These are phyloP conservation scores for Pomatorhinus ruficollis DNA, from an alignment of 2,113 vertebrate species.

Conservation along the genomic window DNA sequence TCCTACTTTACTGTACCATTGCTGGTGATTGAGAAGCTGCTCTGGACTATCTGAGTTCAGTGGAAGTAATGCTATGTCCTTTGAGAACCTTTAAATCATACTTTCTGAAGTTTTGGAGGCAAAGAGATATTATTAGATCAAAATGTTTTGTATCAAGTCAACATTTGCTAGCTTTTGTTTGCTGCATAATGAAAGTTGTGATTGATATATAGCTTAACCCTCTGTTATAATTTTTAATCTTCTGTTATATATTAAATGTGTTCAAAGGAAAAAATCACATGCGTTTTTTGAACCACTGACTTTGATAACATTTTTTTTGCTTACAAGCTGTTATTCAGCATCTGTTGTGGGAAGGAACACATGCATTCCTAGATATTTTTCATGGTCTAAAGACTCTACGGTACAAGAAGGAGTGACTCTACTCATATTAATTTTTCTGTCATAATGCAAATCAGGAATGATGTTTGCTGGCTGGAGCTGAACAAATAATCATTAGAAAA, in stretches of 20 bases:
- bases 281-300: constrained; percentile 48
- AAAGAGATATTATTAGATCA: constrained; percentile 22
- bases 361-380: constrained; percentile 52
- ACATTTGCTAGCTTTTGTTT: constrained; percentile 20
- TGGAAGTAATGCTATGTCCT: not conserved
- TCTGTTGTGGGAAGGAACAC: constrained; percentile 69
- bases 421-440: constrained; percentile 47
- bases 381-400: constrained; percentile 36
- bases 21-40: not conserved
- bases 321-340: constrained; percentile 70
- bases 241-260: constrained; percentile 42
- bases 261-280: constrained; percentile 48
- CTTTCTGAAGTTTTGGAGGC: not conserved
- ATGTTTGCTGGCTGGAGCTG: constrained; percentile 47
- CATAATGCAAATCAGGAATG: constrained; percentile 47
- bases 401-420: constrained; percentile 41
- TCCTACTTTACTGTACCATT: not conserved
- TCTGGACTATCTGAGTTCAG: not conserved
- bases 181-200: constrained; percentile 29
- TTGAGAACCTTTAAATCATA: not conserved
- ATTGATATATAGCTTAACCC: constrained; percentile 47
- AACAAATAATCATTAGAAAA: constrained; percentile 34
- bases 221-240: constrained; percentile 24
- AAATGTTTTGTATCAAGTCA: constrained; percentile 1
- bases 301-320: constrained; percentile 61